These are phyloP conservation scores for Aspidapion aeneum DNA, from an alignment of 2,888 invertebrate genomes.

Conservation along the genomic window DNA sequence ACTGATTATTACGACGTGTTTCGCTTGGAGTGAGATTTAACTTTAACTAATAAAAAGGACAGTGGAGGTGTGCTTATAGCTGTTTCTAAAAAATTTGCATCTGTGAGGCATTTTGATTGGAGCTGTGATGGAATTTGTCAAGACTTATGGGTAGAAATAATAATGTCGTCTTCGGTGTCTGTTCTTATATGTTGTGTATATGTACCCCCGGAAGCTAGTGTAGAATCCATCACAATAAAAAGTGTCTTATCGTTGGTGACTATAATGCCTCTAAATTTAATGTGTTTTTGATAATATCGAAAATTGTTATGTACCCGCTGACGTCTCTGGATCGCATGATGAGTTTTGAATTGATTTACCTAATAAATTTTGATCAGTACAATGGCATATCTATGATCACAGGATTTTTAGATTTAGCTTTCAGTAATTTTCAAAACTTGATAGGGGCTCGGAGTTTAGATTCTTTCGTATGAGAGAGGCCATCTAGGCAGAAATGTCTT, in stretches of 20 bases:
- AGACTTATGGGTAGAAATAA: not conserved
- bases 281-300: not conserved
- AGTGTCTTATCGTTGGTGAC: not conserved
- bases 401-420: not conserved
- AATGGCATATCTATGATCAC: not conserved
- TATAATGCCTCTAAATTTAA: not conserved
- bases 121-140: conserved; percentile 2
- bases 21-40: not conserved
- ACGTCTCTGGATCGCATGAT: not conserved
- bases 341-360: not conserved
- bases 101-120: not conserved
- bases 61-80: not conserved
- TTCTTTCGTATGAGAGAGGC: not conserved
- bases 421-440: not conserved
- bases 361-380: not conserved
- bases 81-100: not conserved
- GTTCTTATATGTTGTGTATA: not conserved
- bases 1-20: not conserved
- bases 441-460: not conserved
- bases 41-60: not conserved
- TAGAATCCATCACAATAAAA: not conserved
- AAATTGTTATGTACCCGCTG: not conserved
- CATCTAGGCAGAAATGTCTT: not conserved
- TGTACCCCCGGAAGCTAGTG: conserved; percentile 1
- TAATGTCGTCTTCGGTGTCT: not conserved